phyloP scores from a whole-genome alignment of 2,113 vertebrate species.

The Sinocyclocheilus rhinocerous region DNA sequence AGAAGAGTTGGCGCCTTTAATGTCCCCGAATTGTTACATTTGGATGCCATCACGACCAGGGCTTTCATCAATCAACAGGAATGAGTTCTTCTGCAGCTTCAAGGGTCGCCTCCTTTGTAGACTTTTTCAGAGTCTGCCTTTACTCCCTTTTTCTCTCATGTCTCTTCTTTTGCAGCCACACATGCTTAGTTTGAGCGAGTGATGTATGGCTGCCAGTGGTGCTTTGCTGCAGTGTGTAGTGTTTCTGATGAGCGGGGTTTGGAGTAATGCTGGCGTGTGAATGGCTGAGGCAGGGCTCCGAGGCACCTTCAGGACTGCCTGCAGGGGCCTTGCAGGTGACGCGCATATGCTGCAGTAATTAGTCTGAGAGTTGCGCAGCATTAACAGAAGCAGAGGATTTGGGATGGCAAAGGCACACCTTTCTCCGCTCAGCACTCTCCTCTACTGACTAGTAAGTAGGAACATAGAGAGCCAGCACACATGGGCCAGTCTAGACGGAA shows the following conservation, averaged over 20 bases:
- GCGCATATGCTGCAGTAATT: conserved; percentile 73
- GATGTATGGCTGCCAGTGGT: conserved; percentile 32
- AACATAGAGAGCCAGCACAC: conserved; percentile 50
- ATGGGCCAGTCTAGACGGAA: conserved; percentile 55
- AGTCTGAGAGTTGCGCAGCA: conserved; percentile 62
- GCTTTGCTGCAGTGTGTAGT: conserved; percentile 19
- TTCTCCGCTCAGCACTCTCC: conserved; percentile 52
- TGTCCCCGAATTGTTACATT: conserved; percentile 65
- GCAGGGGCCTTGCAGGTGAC: conserved; percentile 57
- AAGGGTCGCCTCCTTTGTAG: conserved; percentile 16
- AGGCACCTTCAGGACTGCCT: conserved; percentile 51
- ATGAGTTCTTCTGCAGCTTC: conserved; percentile 51
- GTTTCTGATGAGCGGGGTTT: conserved; percentile 46
- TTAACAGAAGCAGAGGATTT: conserved; percentile 60
- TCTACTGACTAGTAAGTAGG: conserved; percentile 59
- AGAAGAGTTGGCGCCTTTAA: conserved; percentile 65
- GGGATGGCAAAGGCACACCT: conserved; percentile 19
- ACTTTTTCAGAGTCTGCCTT: conserved; percentile 4
- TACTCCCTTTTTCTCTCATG: conserved; percentile 15
- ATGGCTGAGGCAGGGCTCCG: conserved; percentile 41
- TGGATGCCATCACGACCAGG: conserved; percentile 62
- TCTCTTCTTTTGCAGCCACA: conserved; percentile 5
- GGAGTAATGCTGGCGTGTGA: conserved; percentile 20
- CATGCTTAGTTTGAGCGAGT: conserved; percentile 23
- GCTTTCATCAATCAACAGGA: conserved; percentile 63